Percentiles rank a stretch among this genome's conserved stretches.
Evolutionary conservation across 2,888 invertebrate species (phyloP).

Genomic region (Branchipolynoe longqiensis): DNA sequence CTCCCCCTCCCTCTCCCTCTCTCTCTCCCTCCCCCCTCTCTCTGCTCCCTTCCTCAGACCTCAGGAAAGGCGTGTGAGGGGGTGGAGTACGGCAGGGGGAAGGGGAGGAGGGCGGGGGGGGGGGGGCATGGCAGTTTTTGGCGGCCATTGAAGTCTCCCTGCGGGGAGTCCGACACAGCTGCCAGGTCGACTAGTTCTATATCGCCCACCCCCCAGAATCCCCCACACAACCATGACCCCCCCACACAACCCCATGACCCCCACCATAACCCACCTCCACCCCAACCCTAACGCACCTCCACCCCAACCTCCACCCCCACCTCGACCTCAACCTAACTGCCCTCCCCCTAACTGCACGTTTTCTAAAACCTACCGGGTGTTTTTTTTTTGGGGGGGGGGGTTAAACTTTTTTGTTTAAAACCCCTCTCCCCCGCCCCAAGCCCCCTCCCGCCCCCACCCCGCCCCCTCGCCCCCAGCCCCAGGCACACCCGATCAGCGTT

Average conservation of each 20-base stretch:
- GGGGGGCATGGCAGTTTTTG: not conserved
- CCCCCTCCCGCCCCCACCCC: too few species aligned
- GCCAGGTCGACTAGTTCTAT: not conserved
- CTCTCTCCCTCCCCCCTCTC: not conserved
- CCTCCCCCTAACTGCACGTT: not conserved
- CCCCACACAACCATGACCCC: not conserved
- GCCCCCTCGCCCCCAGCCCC: not conserved
- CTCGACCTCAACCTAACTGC: too few species aligned
- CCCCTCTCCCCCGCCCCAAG: not conserved
- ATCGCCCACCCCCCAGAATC: not conserved
- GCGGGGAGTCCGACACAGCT: slow-evolving; percentile 25
- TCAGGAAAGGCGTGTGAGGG: not conserved
- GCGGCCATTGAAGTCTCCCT: slow-evolving; percentile 9
- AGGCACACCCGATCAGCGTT: not conserved
- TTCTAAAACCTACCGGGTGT: slow-evolving; percentile 7
- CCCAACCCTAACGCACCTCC: not conserved
- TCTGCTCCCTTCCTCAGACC: not conserved
- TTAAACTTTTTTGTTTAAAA: too few species aligned
- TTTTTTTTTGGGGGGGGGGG: too few species aligned
- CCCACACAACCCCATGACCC: not conserved
- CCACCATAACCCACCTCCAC: not conserved
- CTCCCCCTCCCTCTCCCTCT: not conserved
- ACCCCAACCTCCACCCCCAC: not conserved
- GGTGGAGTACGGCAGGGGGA: not conserved
- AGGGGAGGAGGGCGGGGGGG: not conserved